Conservation (phyloP, 2,113 vertebrate species). For the Panurus biarmicus region DNA sequence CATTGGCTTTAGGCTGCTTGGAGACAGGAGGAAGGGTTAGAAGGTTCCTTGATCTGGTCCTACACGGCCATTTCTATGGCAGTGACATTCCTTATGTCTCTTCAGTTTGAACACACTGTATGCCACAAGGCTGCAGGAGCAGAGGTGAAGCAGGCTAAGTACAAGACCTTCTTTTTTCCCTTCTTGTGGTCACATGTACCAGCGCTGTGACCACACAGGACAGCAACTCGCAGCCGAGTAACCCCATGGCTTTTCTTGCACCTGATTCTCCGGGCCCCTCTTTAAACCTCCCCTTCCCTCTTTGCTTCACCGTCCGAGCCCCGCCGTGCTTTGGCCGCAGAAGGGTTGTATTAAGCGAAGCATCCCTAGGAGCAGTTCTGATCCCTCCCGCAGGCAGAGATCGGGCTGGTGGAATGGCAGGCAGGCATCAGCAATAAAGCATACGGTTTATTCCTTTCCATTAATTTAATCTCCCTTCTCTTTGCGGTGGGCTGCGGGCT, state of each 20-base stretch:
- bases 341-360: not conserved
- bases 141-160: accelerated
- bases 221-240: not conserved
- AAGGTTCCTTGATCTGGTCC: not conserved
- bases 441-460: not conserved
- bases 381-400: not conserved
- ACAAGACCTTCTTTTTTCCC: too few species aligned
- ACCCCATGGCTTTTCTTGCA: not conserved
- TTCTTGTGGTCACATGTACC: too few species aligned
- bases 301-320: not conserved
- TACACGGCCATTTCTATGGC: not conserved
- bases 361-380: not conserved
- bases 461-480: not conserved
- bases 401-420: not conserved
- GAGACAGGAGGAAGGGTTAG: not conserved
- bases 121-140: not conserved
- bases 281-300: not conserved
- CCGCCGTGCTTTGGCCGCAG: not conserved
- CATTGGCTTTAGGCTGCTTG: not conserved
- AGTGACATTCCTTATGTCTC: not conserved
- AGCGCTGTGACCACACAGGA: accelerated
- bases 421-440: not conserved
- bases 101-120: not conserved
- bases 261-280: not conserved
- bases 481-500: not conserved